Evolutionary conservation across 1,140 invertebrate genomes (phyloP), one percentile per base, ranked within the genome.

Genomic region (Zaprionus capensis): DNA sequence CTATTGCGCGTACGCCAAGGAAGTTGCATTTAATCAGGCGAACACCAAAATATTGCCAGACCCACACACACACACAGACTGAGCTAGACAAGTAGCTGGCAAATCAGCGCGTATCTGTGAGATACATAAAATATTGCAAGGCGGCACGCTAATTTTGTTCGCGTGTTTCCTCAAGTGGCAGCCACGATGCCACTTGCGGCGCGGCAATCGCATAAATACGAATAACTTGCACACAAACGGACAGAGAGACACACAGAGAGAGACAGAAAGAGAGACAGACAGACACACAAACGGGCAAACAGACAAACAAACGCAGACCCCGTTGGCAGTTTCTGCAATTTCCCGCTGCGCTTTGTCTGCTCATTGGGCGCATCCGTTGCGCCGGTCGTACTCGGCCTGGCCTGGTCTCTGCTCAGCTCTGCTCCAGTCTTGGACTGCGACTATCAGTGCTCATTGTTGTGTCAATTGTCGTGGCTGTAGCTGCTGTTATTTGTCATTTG

Each of bases 281-380:
- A 11, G 6, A 46, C 5, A 34, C n/a, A 34, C n/a, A 51, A 2
- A 24, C n/a, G 22, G 38, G 24, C 53, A 36, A 31, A n/a, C 17
- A 34, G 20, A 36, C 56, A 11, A 46, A 41, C 9, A 38, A 2
- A 46, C 41, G 7, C 41, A 46, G 41, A 46, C n/a, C 41, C 41
- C 41, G 41, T 46, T n/a, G 22, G 53, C 55, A 14, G 26, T 68
- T 38, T 9, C 15, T 72, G 79, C 85, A 90, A 90, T 90, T 90
- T 90, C 86, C 85, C 85, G 85, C 81, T 90, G 80, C 81, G 85
- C 85, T 90, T 90, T 90, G 86, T 90, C 81, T 90, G 86, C 76
- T 90, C 85, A 90, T 90, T 90, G 85, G 85, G 85, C 85, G 85
- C 85, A 90, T 90, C 85, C 85, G 85, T 91, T 91, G 85, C 84